phyloP scores from a whole-genome alignment of 1,140 invertebrate genomes.

The Lethocerus indicus region DNA sequence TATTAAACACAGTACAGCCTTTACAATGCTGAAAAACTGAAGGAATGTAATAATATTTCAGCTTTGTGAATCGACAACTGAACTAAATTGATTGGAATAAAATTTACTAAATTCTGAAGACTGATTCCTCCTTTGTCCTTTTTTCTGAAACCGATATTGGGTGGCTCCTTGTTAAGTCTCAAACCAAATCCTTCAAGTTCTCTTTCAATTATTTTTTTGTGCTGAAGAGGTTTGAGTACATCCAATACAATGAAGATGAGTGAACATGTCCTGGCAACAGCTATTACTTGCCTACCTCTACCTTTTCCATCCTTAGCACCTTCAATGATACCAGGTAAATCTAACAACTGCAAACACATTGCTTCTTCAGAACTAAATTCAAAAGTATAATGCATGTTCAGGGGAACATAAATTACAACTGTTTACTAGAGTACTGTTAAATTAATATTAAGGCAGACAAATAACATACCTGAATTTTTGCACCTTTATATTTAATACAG shows the following conservation, averaged over 20 bases:
- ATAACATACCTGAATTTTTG: slow-evolving; percentile 82
- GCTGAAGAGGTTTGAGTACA: slow-evolving; percentile 90
- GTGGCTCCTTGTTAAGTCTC: slow-evolving; percentile 89
- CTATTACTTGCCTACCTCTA: slow-evolving; percentile 96
- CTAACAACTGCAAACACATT: slow-evolving; percentile 52
- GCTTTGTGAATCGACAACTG: too few species aligned
- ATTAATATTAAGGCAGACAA: too few species aligned
- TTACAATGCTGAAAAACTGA: too few species aligned
- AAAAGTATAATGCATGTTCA: not conserved
- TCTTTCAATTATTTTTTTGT: slow-evolving; percentile 91
- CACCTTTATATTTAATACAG: slow-evolving; percentile 99
- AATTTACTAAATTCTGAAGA: slow-evolving; percentile 62
- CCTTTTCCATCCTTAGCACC: slow-evolving; percentile 99
- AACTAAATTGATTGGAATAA: too few species aligned
- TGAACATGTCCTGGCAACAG: slow-evolving; percentile 94
- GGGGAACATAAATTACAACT: slow-evolving; percentile 4
- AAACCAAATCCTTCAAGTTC: slow-evolving; percentile 99
- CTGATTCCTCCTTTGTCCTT: slow-evolving; percentile 96
- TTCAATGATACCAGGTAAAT: slow-evolving; percentile 99
- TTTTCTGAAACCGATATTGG: slow-evolving; percentile 88
- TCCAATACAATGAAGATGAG: slow-evolving; percentile 97
- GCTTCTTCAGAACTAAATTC: not conserved
- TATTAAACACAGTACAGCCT: too few species aligned
- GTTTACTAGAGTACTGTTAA: slow-evolving; percentile 2
- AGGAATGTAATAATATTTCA: too few species aligned